Conservation (phyloP, 2,888 invertebrate species). For the Lasioglossum lativentre region DNA sequence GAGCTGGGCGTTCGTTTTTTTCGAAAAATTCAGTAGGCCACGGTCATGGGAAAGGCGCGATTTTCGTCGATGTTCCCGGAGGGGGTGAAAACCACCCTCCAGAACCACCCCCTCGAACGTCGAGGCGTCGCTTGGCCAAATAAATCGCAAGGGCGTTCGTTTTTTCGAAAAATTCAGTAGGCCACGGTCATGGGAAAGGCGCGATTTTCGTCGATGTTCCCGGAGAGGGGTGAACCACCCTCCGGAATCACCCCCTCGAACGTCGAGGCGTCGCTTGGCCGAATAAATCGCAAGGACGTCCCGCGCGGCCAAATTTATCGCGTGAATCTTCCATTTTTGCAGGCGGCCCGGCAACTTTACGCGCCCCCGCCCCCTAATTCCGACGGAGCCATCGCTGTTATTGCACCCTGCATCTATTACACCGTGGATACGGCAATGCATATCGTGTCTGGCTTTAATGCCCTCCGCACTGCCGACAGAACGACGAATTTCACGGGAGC, state of each 20-base stretch:
- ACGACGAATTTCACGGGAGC: constrained; percentile 29
- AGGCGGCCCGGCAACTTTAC: constrained; percentile 11
- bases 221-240: neutral
- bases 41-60: neutral
- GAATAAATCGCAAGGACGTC: constrained; percentile 30
- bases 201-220: neutral
- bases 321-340: constrained; percentile 14
- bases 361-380: constrained; percentile 24
- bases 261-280: constrained; percentile 13
- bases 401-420: constrained; percentile 37
- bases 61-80: neutral
- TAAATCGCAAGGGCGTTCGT: constrained; percentile 37
- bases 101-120: neutral
- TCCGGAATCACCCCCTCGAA: neutral
- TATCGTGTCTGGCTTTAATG: constrained; percentile 51
- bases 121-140: constrained; percentile 19
- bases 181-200: neutral
- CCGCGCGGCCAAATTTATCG: constrained; percentile 22
- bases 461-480: constrained; percentile 19
- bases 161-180: constrained; percentile 64
- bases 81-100: neutral
- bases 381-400: constrained; percentile 28
- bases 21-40: constrained; percentile 56
- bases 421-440: constrained; percentile 23
- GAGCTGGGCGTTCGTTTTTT: constrained; percentile 63